Evolutionary conservation across 92 coral and sea anemone species (phyloP).

Genomic region (Heteractis magnifica): DNA sequence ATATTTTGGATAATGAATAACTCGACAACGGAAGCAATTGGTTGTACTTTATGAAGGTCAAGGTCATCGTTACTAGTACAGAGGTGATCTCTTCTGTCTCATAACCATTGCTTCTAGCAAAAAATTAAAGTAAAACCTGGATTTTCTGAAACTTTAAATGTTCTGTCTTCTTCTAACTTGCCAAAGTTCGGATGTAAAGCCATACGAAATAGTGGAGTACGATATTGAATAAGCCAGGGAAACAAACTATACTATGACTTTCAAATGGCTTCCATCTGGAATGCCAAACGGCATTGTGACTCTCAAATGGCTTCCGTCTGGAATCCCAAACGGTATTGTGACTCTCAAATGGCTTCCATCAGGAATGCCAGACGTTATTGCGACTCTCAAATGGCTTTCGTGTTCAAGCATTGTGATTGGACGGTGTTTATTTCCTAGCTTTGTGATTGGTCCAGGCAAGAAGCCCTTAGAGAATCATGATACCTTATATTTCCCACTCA

Average conservation of each 20-base stretch:
- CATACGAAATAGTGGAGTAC: neutral
- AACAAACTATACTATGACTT: neutral
- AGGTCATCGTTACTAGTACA: neutral
- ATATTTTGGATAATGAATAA: neutral
- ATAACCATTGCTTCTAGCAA: slow-evolving; percentile 26
- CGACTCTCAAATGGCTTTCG: neutral
- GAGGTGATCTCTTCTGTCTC: neutral
- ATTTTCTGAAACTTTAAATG: slow-evolving; percentile 12
- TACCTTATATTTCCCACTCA: neutral
- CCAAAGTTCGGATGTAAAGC: slow-evolving; percentile 20
- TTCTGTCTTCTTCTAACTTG: slow-evolving; percentile 23
- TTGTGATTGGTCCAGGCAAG: slow-evolving; percentile 10
- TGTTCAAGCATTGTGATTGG: neutral
- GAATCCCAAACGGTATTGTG: neutral
- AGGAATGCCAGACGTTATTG: neutral
- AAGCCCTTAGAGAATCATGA: neutral
- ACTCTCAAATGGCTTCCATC: neutral
- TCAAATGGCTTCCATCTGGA: neutral
- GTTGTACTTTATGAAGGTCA: neutral
- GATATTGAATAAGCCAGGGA: neutral
- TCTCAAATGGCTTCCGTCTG: neutral
- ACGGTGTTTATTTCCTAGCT: neutral
- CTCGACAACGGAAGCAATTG: neutral
- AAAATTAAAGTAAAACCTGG: slow-evolving; percentile 10
- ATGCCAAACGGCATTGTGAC: neutral